Evolutionary conservation across 2,113 vertebrate genomes (phyloP).

Genomic region (Paedocypris sp.): DNA sequence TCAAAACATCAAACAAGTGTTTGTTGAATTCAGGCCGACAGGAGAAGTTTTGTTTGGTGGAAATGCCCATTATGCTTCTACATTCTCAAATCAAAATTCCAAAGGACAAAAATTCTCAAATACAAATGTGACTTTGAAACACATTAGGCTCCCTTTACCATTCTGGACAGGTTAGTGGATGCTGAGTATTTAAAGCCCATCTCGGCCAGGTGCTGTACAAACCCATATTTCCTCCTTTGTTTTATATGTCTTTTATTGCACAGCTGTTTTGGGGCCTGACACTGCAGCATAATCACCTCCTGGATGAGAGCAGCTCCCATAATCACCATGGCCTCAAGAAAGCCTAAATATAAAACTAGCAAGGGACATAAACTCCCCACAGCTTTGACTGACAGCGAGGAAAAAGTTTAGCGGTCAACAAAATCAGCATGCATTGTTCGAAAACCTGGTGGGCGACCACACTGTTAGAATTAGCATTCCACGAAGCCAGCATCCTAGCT

Average conservation of each 20-base stretch:
- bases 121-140: background rate
- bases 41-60: no score
- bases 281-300: constrained; percentile 46
- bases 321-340: constrained; percentile 45
- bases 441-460: background rate
- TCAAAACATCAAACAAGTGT: no score
- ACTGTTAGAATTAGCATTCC: no score
- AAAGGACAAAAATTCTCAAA: background rate
- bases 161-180: constrained; percentile 38
- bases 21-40: no score
- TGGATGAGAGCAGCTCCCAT: constrained; percentile 41
- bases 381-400: constrained; percentile 12
- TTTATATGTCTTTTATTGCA: constrained; percentile 58
- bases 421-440: background rate
- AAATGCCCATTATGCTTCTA: background rate
- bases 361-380: constrained; percentile 14
- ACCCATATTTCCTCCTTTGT: constrained; percentile 50
- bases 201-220: constrained; percentile 55
- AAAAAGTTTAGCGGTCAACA: constrained; percentile 16
- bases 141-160: constrained; percentile 1
- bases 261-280: constrained; percentile 56
- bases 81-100: no score
- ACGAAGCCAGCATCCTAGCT: no score
- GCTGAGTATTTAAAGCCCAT: constrained; percentile 53
- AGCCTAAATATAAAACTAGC: constrained; percentile 32